Conservation (phyloP, 2,888 invertebrate species). For the Aethes cnicana region DNA sequence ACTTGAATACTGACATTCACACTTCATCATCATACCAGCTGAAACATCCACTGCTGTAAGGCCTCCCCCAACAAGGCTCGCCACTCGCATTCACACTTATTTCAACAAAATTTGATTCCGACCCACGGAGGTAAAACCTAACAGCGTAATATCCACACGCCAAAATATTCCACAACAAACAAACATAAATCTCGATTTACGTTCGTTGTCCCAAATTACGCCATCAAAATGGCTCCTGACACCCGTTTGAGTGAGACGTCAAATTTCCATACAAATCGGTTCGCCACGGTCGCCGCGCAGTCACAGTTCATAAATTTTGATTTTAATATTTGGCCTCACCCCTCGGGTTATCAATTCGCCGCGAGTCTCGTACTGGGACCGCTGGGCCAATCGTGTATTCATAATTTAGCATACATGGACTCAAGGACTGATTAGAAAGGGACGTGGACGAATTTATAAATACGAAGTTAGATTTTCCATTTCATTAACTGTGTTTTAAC, state of each 20-base stretch:
- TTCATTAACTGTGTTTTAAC: too few species aligned
- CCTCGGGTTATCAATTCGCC: slow-evolving; percentile 36
- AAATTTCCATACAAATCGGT: slow-evolving; percentile 80
- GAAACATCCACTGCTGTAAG: not conserved
- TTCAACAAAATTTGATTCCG: slow-evolving; percentile 43
- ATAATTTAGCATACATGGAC: slow-evolving; percentile 16
- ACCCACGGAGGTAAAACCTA: too few species aligned
- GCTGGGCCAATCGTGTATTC: slow-evolving; percentile 17
- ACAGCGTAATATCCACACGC: slow-evolving; percentile 57
- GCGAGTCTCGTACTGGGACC: slow-evolving; percentile 9
- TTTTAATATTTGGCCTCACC: slow-evolving; percentile 70
- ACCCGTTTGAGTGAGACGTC: slow-evolving; percentile 59
- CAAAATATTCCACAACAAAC: slow-evolving; percentile 74
- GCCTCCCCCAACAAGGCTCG: slow-evolving; percentile 1
- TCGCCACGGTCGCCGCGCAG: slow-evolving; percentile 62
- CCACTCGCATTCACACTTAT: slow-evolving; percentile 29
- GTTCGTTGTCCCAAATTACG: slow-evolving; percentile 74
- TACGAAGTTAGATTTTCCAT: too few species aligned
- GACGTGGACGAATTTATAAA: not conserved
- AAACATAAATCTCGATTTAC: slow-evolving; percentile 74
- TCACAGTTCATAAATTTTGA: slow-evolving; percentile 78
- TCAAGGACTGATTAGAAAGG: not conserved
- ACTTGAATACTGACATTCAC: not conserved
- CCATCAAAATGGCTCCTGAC: slow-evolving; percentile 71
- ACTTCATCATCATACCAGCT: not conserved